phyloP scores from a whole-genome alignment of 2,797 vertebrate species.

The Rousettus madagascariensis region DNA sequence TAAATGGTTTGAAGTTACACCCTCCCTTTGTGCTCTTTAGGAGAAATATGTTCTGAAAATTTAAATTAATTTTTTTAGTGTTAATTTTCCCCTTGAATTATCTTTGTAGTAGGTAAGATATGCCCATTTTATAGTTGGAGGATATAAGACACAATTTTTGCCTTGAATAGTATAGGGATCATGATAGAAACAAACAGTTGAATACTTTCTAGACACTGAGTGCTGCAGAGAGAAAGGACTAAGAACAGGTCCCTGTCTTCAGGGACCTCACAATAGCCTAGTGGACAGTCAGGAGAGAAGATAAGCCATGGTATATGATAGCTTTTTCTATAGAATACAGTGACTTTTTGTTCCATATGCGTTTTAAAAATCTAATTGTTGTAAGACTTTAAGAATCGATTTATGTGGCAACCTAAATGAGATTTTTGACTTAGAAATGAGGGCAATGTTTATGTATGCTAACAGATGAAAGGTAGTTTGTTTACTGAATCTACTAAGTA shows the following conservation, averaged over 20 bases:
- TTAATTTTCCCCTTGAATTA: not conserved
- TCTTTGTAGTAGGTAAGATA: not conserved
- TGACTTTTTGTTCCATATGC: not conserved
- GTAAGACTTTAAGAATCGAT: not conserved
- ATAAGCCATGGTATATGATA: not conserved
- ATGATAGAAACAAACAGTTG: not conserved
- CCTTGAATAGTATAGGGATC: not conserved
- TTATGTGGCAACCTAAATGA: not conserved
- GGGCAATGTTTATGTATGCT: not conserved
- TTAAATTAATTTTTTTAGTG: not conserved
- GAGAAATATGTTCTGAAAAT: constrained; percentile 37
- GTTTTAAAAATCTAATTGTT: constrained; percentile 4
- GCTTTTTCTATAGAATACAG: not conserved
- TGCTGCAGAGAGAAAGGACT: not conserved
- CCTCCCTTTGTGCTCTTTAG: not conserved
- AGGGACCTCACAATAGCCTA: not conserved
- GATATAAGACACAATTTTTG: not conserved
- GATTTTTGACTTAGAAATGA: not conserved
- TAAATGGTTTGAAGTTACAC: not conserved
- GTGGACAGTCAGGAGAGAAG: not conserved
- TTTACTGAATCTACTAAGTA: not conserved
- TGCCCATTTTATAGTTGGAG: constrained; percentile 24
- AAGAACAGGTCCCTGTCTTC: not conserved
- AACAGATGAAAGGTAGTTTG: not conserved
- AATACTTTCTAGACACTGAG: not conserved